Conservation (phyloP, 1,140 invertebrate genomes). For the Orussus abietinus region DNA sequence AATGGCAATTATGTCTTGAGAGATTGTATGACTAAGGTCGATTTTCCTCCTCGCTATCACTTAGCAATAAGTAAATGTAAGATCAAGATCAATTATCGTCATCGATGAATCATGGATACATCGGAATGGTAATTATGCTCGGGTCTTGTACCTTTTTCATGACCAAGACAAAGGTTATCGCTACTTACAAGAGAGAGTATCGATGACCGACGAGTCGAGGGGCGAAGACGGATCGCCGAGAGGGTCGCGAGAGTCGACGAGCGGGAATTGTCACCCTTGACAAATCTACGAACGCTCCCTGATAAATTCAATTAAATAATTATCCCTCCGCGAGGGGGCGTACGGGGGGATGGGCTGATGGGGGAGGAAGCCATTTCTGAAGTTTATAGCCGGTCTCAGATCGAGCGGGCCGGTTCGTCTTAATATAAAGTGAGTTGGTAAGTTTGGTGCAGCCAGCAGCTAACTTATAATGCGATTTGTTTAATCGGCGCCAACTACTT, state of each 20-base stretch:
- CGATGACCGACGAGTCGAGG: neutral
- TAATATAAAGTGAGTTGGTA: conserved; percentile 50
- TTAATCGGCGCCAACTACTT: conserved; percentile 53
- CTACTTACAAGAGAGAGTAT: neutral
- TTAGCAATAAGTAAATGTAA: too few species aligned
- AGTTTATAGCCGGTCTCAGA: conserved; percentile 47
- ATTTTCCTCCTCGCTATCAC: too few species aligned
- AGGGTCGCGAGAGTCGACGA: conserved; percentile 7
- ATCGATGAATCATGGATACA: too few species aligned
- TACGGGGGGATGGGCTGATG: neutral
- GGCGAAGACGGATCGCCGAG: neutral
- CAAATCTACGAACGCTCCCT: conserved; percentile 32
- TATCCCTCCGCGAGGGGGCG: conserved; percentile 27
- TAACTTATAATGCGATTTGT: conserved; percentile 55
- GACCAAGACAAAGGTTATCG: too few species aligned
- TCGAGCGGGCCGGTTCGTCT: conserved; percentile 46
- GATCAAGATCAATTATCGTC: too few species aligned
- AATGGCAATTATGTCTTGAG: too few species aligned
- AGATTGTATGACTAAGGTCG: too few species aligned
- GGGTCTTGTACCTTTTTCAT: too few species aligned
- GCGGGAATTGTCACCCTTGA: conserved; percentile 26
- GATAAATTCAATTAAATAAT: conserved; percentile 54
- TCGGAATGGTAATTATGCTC: too few species aligned
- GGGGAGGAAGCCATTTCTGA: conserved; percentile 30
- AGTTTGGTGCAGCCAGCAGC: conserved; percentile 44